Percentiles rank a stretch among this genome's conserved stretches.
These are phyloP conservation scores for Hypsibius dujardini DNA, from an alignment of 1,140 invertebrate genomes.

Conservation along the genomic window DNA sequence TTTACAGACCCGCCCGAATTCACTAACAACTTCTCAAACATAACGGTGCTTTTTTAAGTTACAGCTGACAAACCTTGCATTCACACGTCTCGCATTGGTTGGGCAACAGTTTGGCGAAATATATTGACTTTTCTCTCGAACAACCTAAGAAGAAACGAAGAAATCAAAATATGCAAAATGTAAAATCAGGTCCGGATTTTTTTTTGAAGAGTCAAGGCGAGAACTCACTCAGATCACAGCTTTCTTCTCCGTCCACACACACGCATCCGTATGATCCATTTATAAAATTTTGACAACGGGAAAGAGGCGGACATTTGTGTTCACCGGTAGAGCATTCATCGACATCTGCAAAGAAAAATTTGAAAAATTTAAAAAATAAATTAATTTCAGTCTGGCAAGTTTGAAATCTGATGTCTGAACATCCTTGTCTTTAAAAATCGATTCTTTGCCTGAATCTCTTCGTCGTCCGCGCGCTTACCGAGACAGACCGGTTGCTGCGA, in stretches of 20 bases:
- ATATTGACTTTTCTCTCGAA: too few relatives aligned
- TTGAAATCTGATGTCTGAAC: too few relatives aligned
- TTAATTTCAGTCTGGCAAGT: too few relatives aligned
- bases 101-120: too few relatives aligned
- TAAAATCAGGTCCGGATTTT: not conserved
- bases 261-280: not conserved
- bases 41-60: too few relatives aligned
- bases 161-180: too few relatives aligned
- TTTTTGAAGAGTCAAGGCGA: not conserved
- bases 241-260: not conserved
- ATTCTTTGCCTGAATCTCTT: conserved; percentile 39
- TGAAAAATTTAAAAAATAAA: conserved; percentile 19
- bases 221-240: conserved; percentile 1
- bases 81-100: too few relatives aligned
- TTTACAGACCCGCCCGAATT: too few relatives aligned
- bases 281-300: conserved; percentile 8
- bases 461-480: conserved; percentile 50
- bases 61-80: too few relatives aligned
- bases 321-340: conserved; percentile 60
- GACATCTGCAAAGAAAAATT: conserved; percentile 47
- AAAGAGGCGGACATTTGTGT: conserved; percentile 43
- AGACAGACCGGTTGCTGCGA: conserved; percentile 45
- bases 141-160: too few relatives aligned
- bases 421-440: too few relatives aligned
- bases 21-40: too few relatives aligned